phyloP scores from a whole-genome alignment of 1,140 invertebrate species.

The Archegozetes longisetosus region DNA sequence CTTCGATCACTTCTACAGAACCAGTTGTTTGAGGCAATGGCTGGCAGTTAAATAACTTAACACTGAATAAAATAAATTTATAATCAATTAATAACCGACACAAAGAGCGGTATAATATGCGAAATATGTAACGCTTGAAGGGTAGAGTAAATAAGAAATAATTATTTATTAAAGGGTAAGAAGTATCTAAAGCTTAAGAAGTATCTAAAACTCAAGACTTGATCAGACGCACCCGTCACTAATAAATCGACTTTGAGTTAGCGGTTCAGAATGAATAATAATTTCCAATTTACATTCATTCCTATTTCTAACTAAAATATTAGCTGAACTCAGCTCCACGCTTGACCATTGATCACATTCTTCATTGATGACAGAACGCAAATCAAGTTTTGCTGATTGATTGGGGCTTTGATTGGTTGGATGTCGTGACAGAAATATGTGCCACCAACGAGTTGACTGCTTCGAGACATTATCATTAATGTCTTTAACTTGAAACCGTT shows the following conservation, averaged over 20 bases:
- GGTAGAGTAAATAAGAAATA: not conserved
- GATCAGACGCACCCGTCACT: constrained; percentile 1
- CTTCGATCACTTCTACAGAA: not conserved
- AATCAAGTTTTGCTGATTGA: not conserved
- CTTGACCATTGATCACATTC: constrained; percentile 12
- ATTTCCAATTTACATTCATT: constrained; percentile 3
- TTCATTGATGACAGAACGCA: constrained; percentile 3
- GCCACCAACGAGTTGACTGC: constrained; percentile 12
- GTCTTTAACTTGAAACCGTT: not conserved
- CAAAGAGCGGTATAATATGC: too few species aligned
- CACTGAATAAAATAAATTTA: not conserved
- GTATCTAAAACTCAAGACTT: not conserved
- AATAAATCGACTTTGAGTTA: not conserved
- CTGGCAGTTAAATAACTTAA: not conserved
- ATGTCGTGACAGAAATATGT: constrained; percentile 13
- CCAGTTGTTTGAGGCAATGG: not conserved
- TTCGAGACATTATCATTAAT: not conserved
- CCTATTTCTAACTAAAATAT: constrained; percentile 6
- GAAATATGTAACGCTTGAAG: too few species aligned
- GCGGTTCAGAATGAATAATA: not conserved
- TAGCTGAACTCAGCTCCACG: not conserved
- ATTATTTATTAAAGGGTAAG: not conserved
- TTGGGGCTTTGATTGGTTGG: not conserved
- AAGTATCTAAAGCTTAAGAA: not conserved
- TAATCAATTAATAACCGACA: not conserved